These are phyloP conservation scores for Drosophila pectinifera DNA, from an alignment of 1,140 invertebrate genomes.

Conservation along the genomic window DNA sequence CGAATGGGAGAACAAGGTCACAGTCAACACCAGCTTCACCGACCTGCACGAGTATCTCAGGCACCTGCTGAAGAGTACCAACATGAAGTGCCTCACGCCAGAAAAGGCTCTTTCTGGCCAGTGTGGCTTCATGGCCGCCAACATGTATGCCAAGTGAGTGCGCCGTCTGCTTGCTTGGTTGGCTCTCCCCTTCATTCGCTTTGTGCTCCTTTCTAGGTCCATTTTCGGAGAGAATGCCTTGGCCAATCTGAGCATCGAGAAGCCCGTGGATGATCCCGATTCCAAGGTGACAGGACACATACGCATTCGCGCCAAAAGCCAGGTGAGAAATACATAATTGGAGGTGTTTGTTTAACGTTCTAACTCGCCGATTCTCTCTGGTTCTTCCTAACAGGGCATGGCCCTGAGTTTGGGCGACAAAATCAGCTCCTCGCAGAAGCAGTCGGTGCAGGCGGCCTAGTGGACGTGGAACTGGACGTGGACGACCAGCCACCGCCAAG, in stretches of 20 bases:
- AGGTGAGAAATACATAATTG: conserved; percentile 87
- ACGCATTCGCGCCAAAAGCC: conserved; percentile 98
- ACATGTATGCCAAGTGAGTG: conserved; percentile 94
- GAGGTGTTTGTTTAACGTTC: not conserved
- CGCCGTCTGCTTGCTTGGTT: too few relatives aligned
- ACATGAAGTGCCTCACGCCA: conserved; percentile 99
- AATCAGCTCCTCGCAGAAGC: conserved; percentile 96
- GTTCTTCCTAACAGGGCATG: conserved; percentile 91
- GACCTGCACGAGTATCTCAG: conserved; percentile 97
- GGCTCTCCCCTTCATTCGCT: too few relatives aligned
- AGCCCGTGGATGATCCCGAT: conserved; percentile 94
- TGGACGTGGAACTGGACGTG: conserved; percentile 47
- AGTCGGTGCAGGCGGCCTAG: conserved; percentile 87
- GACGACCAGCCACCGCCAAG: conserved; percentile 37
- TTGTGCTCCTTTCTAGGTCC: conserved; percentile 87
- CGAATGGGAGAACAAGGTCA: conserved; percentile 99
- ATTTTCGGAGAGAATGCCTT: conserved; percentile 99
- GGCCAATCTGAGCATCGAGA: conserved; percentile 99
- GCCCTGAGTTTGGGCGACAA: conserved; percentile 98
- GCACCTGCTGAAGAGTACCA: conserved; percentile 97
- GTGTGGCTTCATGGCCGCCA: conserved; percentile 99
- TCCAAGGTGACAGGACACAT: conserved; percentile 98
- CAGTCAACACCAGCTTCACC: conserved; percentile 97
- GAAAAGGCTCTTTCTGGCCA: conserved; percentile 97
- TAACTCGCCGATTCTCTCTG: not conserved